These are phyloP conservation scores for Parauchenoglanis punctatus DNA, from an alignment of 2,797 vertebrate genomes.

Conservation along the genomic window DNA sequence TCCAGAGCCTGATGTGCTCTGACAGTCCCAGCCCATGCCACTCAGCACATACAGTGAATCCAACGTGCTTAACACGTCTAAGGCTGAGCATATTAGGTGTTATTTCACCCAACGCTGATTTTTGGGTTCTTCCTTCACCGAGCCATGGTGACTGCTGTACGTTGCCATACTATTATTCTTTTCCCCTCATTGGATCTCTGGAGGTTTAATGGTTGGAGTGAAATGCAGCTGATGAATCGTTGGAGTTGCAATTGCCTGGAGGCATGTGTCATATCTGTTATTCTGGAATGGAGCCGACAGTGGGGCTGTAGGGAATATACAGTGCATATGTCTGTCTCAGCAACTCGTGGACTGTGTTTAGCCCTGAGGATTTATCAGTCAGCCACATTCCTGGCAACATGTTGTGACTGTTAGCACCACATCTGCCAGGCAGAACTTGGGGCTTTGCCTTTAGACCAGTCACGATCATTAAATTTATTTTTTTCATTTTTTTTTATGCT, in stretches of 20 bases:
- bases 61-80: slow-evolving; percentile 27
- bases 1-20: slow-evolving; percentile 65
- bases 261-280: slow-evolving; percentile 53
- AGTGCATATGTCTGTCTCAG: slow-evolving; percentile 53
- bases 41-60: slow-evolving; percentile 30
- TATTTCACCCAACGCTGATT: neutral
- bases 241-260: slow-evolving; percentile 47
- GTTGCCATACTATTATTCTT: neutral
- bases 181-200: slow-evolving; percentile 20
- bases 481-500: neutral
- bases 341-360: slow-evolving; percentile 36
- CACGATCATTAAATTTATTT: neutral
- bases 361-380: slow-evolving; percentile 48
- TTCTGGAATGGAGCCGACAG: slow-evolving; percentile 49
- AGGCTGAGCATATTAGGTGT: neutral
- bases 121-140: slow-evolving; percentile 1
- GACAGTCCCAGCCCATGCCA: slow-evolving; percentile 56
- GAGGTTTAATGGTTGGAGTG: slow-evolving; percentile 45
- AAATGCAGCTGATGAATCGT: slow-evolving; percentile 45
- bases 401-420: slow-evolving; percentile 51
- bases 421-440: slow-evolving; percentile 37
- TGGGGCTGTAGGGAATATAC: slow-evolving; percentile 49
- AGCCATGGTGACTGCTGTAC: neutral
- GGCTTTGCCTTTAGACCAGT: slow-evolving; percentile 29
- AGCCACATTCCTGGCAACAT: slow-evolving; percentile 50